A percentile compares a stretch with the other conserved stretches of the same genome.
Conservation (phyloP, 2,888 invertebrate genomes). For the Herminia tarsipennalis region DNA sequence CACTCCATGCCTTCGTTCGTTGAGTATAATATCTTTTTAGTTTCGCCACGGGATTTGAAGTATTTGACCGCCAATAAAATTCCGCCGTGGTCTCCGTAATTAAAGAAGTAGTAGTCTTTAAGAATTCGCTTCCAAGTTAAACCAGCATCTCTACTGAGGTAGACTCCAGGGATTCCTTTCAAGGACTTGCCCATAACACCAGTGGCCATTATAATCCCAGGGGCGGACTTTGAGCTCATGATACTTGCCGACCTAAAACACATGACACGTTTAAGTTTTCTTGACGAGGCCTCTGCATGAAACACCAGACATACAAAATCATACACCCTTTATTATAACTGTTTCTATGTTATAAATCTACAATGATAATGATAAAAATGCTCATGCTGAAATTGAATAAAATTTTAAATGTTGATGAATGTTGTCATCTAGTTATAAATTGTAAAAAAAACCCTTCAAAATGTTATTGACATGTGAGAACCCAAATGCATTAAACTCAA, state of each 20-base stretch:
- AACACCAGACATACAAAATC: conserved; percentile 10
- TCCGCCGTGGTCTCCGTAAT: conserved; percentile 96
- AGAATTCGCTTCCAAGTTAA: conserved; percentile 91
- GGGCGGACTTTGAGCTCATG: conserved; percentile 94
- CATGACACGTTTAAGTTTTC: conserved; percentile 13
- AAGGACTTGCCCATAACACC: conserved; percentile 92
- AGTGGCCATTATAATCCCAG: conserved; percentile 94
- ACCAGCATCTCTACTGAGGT: conserved; percentile 55
- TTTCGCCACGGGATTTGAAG: conserved; percentile 91
- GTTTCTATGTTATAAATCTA: too few relatives aligned
- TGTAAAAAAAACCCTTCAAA: too few relatives aligned
- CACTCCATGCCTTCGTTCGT: conserved; percentile 94
- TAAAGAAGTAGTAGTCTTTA: conserved; percentile 93
- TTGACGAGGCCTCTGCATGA: conserved; percentile 1
- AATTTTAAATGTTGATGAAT: too few relatives aligned
- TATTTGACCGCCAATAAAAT: conserved; percentile 94
- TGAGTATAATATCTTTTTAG: conserved; percentile 92
- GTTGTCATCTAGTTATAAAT: too few relatives aligned
- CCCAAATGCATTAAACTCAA: too few relatives aligned
- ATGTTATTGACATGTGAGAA: conserved; percentile 4
- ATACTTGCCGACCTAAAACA: conserved; percentile 89
- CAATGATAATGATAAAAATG: too few relatives aligned
- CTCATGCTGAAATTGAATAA: too few relatives aligned
- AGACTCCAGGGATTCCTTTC: conserved; percentile 92
- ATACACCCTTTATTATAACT: too few relatives aligned